These are phyloP conservation scores for Scartelaos histophorus DNA, from an alignment of 2,113 vertebrate species.

Conservation along the genomic window DNA sequence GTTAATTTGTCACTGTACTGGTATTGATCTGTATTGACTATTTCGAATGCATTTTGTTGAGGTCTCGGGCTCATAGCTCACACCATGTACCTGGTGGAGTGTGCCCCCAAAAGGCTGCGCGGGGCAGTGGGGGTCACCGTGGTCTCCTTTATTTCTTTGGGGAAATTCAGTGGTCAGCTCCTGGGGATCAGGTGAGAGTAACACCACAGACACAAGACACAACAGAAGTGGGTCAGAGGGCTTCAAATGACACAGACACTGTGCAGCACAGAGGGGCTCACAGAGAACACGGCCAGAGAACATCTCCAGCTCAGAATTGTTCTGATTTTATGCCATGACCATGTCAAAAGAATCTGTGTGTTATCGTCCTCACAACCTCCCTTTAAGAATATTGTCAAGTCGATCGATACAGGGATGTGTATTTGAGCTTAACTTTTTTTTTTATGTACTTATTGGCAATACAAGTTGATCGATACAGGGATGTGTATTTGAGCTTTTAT, in stretches of 20 bases:
- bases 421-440: too few species aligned
- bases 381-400: too few species aligned
- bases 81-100: constrained; percentile 77
- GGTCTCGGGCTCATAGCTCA: constrained; percentile 74
- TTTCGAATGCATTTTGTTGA: constrained; percentile 24
- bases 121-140: constrained; percentile 74
- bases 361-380: too few species aligned
- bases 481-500: too few species aligned
- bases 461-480: too few species aligned
- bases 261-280: neutral
- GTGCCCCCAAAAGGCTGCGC: constrained; percentile 72
- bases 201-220: constrained; percentile 10
- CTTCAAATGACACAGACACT: constrained; percentile 21
- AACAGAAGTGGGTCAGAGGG: constrained; percentile 3
- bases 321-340: too few species aligned
- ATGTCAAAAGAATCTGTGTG: too few species aligned
- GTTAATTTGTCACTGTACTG: constrained; percentile 9
- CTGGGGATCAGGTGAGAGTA: constrained; percentile 80
- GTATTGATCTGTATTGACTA: constrained; percentile 21
- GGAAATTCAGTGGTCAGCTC: constrained; percentile 81
- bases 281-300: neutral
- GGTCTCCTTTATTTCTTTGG: constrained; percentile 66
- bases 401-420: too few species aligned
- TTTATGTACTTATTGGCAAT: too few species aligned
- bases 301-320: neutral